These are phyloP conservation scores for Cephalopterus ornatus DNA, from an alignment of 2,113 vertebrate species.

Conservation along the genomic window DNA sequence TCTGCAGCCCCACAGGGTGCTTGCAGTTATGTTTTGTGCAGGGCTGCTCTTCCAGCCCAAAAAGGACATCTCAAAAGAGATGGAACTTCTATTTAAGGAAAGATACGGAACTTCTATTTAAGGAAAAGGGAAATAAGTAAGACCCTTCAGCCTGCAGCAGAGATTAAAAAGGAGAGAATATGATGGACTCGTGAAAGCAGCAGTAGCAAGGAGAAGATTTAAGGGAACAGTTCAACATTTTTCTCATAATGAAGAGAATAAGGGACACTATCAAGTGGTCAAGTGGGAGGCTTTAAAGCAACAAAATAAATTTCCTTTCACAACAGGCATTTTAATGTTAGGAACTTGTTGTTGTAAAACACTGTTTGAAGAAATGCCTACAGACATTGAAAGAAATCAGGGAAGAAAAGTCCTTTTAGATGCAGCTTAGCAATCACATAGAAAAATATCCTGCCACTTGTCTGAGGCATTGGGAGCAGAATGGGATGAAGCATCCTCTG, in stretches of 20 bases:
- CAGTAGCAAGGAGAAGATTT: background rate
- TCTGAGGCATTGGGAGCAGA: background rate
- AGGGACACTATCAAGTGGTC: background rate
- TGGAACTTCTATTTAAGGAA: rapidly evolving
- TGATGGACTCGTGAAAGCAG: background rate
- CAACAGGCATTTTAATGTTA: background rate
- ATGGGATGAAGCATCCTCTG: background rate
- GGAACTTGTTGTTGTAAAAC: background rate
- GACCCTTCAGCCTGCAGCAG: background rate
- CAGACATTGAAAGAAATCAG: background rate
- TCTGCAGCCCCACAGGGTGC: background rate
- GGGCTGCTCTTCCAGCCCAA: background rate
- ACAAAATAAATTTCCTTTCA: background rate
- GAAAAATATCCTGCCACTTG: background rate
- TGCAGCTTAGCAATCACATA: background rate
- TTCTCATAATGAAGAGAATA: background rate
- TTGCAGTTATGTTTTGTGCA: background rate
- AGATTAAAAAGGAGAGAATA: background rate
- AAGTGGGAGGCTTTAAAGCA: background rate
- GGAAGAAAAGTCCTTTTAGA: background rate
- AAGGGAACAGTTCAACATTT: background rate
- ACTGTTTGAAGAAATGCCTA: background rate
- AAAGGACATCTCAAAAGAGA: background rate
- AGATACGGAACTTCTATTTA: background rate
- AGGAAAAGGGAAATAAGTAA: background rate